A percentile compares a stretch with the other conserved stretches of the same genome.
Evolutionary conservation across 1,140 invertebrate genomes (phyloP).

Genomic region (Sitophilus oryzae): DNA sequence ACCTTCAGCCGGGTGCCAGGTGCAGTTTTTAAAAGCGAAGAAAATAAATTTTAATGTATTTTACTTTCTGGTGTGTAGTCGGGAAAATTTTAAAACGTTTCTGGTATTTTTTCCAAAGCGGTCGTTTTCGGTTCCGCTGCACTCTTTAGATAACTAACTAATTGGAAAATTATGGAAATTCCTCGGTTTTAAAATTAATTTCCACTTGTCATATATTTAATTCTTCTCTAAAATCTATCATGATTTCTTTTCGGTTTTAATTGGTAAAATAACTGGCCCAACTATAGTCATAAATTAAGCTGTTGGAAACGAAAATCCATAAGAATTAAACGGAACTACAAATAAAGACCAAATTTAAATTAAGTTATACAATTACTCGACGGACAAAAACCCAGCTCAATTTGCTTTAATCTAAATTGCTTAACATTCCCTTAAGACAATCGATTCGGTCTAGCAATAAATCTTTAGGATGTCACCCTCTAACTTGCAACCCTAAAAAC

Average conservation of each 20-base stretch:
- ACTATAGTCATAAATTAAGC: too few species aligned
- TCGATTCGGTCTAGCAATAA: constrained; percentile 18
- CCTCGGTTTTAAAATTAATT: constrained; percentile 3
- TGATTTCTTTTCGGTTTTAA: too few species aligned
- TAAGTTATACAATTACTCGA: constrained; percentile 18
- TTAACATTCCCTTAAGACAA: constrained; percentile 25
- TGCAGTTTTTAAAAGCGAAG: constrained; percentile 18
- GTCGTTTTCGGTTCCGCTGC: constrained; percentile 12
- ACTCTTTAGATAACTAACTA: constrained; percentile 11
- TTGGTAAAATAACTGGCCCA: too few species aligned
- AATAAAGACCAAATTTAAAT: constrained; percentile 22
- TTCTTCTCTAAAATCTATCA: neutral
- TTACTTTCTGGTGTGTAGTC: constrained; percentile 15
- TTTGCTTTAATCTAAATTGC: constrained; percentile 26
- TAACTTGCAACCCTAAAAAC: constrained; percentile 17
- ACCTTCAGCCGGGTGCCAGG: constrained; percentile 15
- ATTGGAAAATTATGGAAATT: constrained; percentile 12
- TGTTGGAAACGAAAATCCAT: too few species aligned
- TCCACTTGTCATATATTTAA: neutral
- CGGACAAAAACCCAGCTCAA: constrained; percentile 21
- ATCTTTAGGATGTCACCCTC: constrained; percentile 16
- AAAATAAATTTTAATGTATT: constrained; percentile 21
- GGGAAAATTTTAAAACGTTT: constrained; percentile 18
- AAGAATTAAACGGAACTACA: constrained; percentile 3
- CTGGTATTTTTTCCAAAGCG: constrained; percentile 12